Evolutionary conservation across 2,888 invertebrate genomes (phyloP).

Genomic region (Drosophila trichaetosa): DNA sequence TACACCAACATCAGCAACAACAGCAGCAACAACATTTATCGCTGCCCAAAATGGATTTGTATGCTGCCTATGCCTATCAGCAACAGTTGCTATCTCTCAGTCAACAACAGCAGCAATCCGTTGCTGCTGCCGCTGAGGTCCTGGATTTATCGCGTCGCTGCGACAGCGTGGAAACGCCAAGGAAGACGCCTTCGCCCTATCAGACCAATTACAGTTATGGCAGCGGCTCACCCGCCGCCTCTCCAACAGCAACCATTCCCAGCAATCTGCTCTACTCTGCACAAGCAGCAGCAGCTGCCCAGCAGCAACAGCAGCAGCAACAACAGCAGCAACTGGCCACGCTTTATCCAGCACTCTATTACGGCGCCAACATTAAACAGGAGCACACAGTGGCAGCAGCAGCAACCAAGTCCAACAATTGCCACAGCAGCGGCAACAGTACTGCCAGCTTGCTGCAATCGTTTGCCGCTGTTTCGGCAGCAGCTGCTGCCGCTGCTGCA

Average conservation of each 20-base stretch:
- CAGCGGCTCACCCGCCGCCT: constrained; percentile 76
- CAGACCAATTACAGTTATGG: constrained; percentile 81
- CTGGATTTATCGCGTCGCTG: constrained; percentile 84
- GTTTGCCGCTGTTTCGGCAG: constrained; percentile 50
- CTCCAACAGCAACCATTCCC: constrained; percentile 62
- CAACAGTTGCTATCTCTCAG: constrained; percentile 72
- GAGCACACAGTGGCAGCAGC: constrained; percentile 40
- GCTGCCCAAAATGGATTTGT: constrained; percentile 81
- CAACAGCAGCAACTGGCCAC: constrained; percentile 57
- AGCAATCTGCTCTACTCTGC: constrained; percentile 59
- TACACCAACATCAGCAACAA: constrained; percentile 52
- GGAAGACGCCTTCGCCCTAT: constrained; percentile 84
- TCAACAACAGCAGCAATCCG: constrained; percentile 58
- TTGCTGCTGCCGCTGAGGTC: constrained; percentile 70
- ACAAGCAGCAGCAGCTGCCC: constrained; percentile 44
- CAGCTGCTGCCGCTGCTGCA: constrained; percentile 40
- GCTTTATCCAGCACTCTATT: constrained; percentile 74
- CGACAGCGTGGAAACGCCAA: constrained; percentile 81
- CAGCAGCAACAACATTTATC: constrained; percentile 54
- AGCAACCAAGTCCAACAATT: constrained; percentile 14
- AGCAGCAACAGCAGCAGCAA: constrained; percentile 36
- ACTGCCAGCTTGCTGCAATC: constrained; percentile 44
- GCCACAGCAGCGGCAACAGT: constrained; percentile 31
- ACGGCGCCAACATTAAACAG: constrained; percentile 64
- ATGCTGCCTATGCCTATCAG: constrained; percentile 81